Conservation (phyloP, 1,140 invertebrate species). For the Vanessa tameamea region DNA sequence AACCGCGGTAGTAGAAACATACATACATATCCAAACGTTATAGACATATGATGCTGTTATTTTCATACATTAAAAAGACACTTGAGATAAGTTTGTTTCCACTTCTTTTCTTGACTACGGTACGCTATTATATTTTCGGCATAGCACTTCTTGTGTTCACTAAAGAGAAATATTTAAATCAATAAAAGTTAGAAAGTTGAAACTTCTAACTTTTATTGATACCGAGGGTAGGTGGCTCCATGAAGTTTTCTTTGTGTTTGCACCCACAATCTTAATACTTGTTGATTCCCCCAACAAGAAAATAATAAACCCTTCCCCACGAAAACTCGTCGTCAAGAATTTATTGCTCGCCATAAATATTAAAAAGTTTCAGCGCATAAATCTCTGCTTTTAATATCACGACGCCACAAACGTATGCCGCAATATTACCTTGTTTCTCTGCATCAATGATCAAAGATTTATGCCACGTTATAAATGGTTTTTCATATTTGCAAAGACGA, state of each 20-base stretch:
- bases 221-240: constrained; percentile 13
- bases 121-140: no score
- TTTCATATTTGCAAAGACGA: constrained; percentile 1
- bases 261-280: constrained; percentile 52
- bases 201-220: no score
- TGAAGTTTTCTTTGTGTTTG: constrained; percentile 37
- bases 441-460: constrained; percentile 37
- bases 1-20: no score
- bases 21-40: no score
- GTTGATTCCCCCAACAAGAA: constrained; percentile 69
- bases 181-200: constrained; percentile 17
- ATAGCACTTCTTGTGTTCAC: not conserved
- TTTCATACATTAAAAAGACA: no score
- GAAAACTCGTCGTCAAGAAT: constrained; percentile 69
- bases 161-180: constrained; percentile 5
- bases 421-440: constrained; percentile 49
- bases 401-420: constrained; percentile 52
- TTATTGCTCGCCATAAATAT: constrained; percentile 78
- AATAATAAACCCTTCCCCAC: constrained; percentile 72
- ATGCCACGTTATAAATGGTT: constrained; percentile 24
- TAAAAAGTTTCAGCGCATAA: constrained; percentile 76
- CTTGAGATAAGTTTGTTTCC: no score
- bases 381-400: constrained; percentile 71
- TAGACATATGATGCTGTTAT: no score
- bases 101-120: no score